A percentile compares a stretch with the other conserved stretches of the same genome.
These are phyloP conservation scores for Euphonia xanthogaster DNA, from an alignment of 2,797 vertebrate species.

Conservation along the genomic window DNA sequence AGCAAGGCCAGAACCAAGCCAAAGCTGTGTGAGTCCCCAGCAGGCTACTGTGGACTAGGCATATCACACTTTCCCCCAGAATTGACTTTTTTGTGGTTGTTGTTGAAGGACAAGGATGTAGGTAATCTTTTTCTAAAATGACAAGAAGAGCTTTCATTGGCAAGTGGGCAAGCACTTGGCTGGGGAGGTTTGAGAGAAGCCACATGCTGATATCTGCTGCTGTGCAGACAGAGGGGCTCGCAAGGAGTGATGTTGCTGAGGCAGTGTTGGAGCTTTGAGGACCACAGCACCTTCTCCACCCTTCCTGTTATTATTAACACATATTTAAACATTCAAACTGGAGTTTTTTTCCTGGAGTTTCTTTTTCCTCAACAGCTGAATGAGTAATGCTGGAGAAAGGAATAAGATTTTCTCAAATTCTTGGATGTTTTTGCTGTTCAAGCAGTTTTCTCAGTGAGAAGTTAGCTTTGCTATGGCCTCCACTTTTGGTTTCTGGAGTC, in stretches of 20 bases:
- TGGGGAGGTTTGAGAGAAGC: neutral
- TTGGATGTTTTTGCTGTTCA: neutral
- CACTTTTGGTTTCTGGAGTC: neutral
- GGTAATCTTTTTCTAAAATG: neutral
- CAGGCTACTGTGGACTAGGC: neutral
- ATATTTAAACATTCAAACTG: neutral
- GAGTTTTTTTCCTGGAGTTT: neutral
- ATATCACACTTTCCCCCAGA: neutral
- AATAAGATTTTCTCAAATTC: neutral
- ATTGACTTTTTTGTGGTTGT: neutral
- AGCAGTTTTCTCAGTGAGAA: neutral
- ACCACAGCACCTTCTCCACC: neutral
- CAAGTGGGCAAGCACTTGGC: neutral
- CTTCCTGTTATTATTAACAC: neutral
- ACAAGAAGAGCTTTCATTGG: neutral
- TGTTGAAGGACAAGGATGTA: neutral
- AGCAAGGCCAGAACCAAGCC: neutral
- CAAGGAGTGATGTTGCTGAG: neutral
- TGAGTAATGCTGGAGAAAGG: neutral
- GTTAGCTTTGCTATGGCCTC: neutral
- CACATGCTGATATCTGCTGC: neutral
- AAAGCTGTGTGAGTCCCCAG: neutral
- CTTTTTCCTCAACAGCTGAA: neutral
- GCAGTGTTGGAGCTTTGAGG: neutral
- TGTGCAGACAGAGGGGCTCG: neutral